These are phyloP conservation scores for Siniperca scherzeri DNA, from an alignment of 2,797 vertebrate genomes.

Conservation along the genomic window DNA sequence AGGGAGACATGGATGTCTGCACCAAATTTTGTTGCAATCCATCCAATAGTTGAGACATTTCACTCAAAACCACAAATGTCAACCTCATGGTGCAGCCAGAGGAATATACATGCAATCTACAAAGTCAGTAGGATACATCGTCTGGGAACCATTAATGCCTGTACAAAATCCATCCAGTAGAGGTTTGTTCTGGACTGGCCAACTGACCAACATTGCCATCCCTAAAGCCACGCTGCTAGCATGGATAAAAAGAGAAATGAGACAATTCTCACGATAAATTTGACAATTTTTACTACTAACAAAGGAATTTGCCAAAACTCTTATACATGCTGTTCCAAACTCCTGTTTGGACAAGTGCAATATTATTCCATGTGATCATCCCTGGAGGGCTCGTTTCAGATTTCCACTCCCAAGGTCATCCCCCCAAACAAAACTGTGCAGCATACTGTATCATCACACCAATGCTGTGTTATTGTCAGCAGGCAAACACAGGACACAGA, in stretches of 20 bases:
- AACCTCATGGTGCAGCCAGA: not conserved
- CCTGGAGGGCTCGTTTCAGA: not conserved
- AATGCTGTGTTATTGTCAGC: too few species aligned
- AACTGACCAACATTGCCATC: not conserved
- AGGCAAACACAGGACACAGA: too few species aligned
- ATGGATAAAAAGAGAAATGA: not conserved
- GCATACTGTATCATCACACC: not conserved
- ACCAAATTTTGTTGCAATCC: not conserved
- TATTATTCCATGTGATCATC: not conserved
- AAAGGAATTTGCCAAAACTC: not conserved
- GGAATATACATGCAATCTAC: not conserved
- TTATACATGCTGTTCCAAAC: not conserved
- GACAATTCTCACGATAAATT: too few species aligned
- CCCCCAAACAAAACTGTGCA: constrained; percentile 1
- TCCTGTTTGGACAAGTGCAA: not conserved
- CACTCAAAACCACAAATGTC: not conserved
- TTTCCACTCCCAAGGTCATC: not conserved
- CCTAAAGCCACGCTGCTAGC: not conserved
- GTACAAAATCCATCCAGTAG: not conserved
- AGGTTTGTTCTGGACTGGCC: not conserved
- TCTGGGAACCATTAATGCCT: not conserved
- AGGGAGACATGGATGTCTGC: not conserved
- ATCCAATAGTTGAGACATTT: not conserved
- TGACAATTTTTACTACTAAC: not conserved
- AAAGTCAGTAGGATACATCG: not conserved